Percentiles rank a stretch among this genome's conserved stretches.
phyloP scores from a whole-genome alignment of 2,113 vertebrate genomes.

The Ivindomyrus marchei region DNA sequence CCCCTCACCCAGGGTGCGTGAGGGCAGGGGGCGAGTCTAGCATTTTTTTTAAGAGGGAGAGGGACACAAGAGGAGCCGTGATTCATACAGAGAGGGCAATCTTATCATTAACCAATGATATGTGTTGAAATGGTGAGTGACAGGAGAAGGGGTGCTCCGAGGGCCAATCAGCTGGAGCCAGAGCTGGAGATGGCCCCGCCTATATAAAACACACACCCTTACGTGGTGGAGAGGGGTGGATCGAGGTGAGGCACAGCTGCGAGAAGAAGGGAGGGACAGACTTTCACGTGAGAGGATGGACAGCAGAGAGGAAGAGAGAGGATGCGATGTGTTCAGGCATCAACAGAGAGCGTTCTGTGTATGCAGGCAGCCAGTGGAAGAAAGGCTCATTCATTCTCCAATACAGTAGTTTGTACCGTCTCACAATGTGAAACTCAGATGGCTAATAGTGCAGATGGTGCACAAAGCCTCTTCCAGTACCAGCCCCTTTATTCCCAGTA shows the following conservation, averaged over 20 bases:
- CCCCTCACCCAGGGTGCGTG: not conserved
- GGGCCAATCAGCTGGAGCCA: not conserved
- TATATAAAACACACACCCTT: not conserved
- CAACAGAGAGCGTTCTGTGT: not conserved
- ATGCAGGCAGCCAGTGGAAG: constrained; percentile 24
- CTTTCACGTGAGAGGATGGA: constrained; percentile 15
- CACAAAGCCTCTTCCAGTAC: not conserved
- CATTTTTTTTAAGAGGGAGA: too few species aligned
- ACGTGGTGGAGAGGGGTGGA: not conserved
- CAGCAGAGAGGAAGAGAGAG: not conserved
- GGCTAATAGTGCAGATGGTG: constrained; percentile 22
- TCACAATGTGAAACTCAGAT: constrained; percentile 33
- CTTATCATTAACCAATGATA: not conserved
- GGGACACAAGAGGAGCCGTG: not conserved
- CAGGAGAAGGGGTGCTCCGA: not conserved
- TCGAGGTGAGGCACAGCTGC: not conserved
- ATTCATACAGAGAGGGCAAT: not conserved
- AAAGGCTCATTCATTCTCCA: constrained; percentile 15
- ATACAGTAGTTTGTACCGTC: not conserved
- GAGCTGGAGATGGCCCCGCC: not conserved
- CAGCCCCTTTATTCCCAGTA: not conserved
- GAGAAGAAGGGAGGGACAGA: not conserved
- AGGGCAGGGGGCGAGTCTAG: not conserved
- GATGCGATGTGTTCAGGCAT: not conserved
- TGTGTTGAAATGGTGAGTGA: not conserved